Evolutionary conservation across 1,140 invertebrate genomes (phyloP).

Genomic region (Drosophila bifasciata): DNA sequence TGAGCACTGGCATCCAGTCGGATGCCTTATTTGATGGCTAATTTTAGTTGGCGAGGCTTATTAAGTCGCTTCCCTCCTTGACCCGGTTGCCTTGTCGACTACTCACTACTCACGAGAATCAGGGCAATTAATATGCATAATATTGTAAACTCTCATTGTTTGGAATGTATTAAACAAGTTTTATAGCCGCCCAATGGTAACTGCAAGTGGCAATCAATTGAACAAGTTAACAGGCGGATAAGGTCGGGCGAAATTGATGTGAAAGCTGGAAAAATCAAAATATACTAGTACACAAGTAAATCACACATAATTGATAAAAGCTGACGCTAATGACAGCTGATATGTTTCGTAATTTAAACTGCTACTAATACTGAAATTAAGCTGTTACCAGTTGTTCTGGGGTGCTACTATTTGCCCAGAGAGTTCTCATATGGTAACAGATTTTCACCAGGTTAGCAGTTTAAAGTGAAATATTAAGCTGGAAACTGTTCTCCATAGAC

Average conservation of each 20-base stretch:
- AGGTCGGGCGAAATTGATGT: constrained; percentile 32
- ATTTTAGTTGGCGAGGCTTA: constrained; percentile 26
- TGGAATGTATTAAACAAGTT: constrained; percentile 42
- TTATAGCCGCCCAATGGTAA: constrained; percentile 5
- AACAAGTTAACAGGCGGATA: constrained; percentile 8
- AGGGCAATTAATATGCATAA: constrained; percentile 42
- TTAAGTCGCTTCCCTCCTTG: constrained; percentile 37
- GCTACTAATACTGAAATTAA: too few species aligned
- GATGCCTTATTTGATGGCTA: constrained; percentile 43
- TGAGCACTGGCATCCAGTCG: constrained; percentile 29
- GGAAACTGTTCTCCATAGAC: too few species aligned
- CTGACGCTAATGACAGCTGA: background rate
- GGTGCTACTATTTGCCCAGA: too few species aligned
- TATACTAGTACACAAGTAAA: constrained; percentile 4
- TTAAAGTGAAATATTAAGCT: too few species aligned
- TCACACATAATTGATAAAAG: background rate
- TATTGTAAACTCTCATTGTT: constrained; percentile 12
- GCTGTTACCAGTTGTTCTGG: too few species aligned
- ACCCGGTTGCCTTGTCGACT: constrained; percentile 7
- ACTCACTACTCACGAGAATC: constrained; percentile 30
- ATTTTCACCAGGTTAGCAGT: too few species aligned
- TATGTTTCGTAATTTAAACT: background rate
- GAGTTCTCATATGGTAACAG: too few species aligned
- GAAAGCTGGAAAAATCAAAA: constrained; percentile 23
- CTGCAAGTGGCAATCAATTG: constrained; percentile 12